Base-by-base conservation (phyloP, 2,888 invertebrate genomes). In the Siphlonurus alternatus region DNA sequence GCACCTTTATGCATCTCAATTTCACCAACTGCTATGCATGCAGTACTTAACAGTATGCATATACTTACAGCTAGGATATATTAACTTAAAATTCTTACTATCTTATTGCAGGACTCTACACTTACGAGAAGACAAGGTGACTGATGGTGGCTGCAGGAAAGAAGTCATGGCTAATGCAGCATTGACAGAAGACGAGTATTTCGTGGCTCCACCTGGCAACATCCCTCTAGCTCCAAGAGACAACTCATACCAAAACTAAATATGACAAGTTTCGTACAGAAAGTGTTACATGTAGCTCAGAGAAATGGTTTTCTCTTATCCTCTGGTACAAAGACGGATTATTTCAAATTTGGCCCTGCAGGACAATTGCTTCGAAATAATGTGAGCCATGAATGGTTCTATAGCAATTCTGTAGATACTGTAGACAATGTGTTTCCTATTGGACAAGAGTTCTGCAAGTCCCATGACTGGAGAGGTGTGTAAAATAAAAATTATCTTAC, bases 121-220 rank as follows among this genome's bases (percentile, higher is more conserved):
- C 69, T 76, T 93, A 65, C 79, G 93, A 64, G 77, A 83, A 65
- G 90, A 92, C 73, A 71, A 75, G 69, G 81, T 89, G 20, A 84
- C 80, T 0, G 87, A 88, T 70, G 87, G 85, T 22, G 82, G 84
- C 71, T 83, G 82, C 70, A 81, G 83, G 63, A 78, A 83, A 24
- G 82, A 85, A 63, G 81, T 95, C 66, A 74, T 94, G 64, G 79
- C 77, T 67, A 91, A 93, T 80, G 89, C 94, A 1, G 71, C 78
- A 53, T 69, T 87, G 63, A 81, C 80, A 18, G 90, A 93, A 72
- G 95, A 95, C 74, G 91, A 92, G 70, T 95, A 93, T 74, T 95
- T 93, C 79, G 87, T 94, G 18, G 88, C 90, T 25, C 95, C 95
- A 7, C 88, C 88, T 19, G 93, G 93, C 69, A 90, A 91, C 74